Base-by-base conservation (phyloP, 2,797 vertebrate species). In the Thamnophis elegans region DNA sequence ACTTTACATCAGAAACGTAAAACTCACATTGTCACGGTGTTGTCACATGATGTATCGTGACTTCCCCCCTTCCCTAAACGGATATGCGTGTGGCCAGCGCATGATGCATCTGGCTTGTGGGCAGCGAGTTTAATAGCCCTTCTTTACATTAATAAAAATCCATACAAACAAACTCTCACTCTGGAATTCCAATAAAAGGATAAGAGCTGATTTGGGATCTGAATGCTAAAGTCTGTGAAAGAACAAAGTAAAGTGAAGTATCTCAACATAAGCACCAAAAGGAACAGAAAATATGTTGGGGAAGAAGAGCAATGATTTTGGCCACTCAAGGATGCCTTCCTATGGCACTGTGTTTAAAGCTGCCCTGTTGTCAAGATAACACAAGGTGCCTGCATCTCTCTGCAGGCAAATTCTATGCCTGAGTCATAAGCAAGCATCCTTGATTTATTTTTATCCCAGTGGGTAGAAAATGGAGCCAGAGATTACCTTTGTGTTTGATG, bases 361-460 rank as follows among this genome's bases (percentile, higher is more conserved):
- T 0, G 0, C 11, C 20, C 11, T 28, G 93, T 88, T 94, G 53
- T 59, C 91, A 88, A 65, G 53, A 26, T 73, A 93, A 92, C 88
- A 1, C 5, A 42, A 65, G 93, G 92, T 58, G 90, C 55, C 68
- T 36, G 55, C 2, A 56, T 89, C 60, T 59, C 36, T 89, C 55
- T 73, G 59, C 85, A 53, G 85, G 54, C 54, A 28, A 62, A 78
- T n/a, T 59, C 36, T 58, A 11, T 86, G 58, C 16, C 26, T 89
- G 73, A 93, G 58, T 91, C 90, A 91, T 32, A 91, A 87, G 87
- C 85, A 91, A 91, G 73, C 47, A 55, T 26, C 22, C 7, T 91
- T 88, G 32, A 51, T 56, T 78, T 20, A 85, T 85, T 85, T n/a
- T 78, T 56, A 53, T 68, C 8, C 51, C 58, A 65, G 62, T 82